phyloP scores from a whole-genome alignment of 2,888 invertebrate species.

The Cinara cedri region DNA sequence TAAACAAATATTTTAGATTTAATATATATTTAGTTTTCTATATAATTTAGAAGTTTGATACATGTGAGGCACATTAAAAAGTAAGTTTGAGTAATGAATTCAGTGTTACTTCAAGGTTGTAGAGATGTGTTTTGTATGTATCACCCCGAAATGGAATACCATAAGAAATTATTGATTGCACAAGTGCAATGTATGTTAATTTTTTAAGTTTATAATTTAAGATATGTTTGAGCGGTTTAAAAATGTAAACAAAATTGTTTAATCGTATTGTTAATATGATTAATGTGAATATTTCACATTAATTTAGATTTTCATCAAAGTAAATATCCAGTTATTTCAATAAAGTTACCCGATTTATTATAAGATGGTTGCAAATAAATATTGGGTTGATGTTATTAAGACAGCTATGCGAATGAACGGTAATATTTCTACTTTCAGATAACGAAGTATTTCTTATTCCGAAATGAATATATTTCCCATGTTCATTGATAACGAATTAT shows the following conservation, averaged over 20 bases:
- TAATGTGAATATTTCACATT: not conserved
- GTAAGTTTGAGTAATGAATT: not conserved
- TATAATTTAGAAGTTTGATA: not conserved
- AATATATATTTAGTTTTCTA: slow-evolving; percentile 1
- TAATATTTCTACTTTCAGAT: not conserved
- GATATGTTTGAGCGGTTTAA: not conserved
- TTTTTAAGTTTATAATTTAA: not conserved
- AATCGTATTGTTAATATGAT: not conserved
- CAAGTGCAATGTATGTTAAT: not conserved
- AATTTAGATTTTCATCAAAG: not conserved
- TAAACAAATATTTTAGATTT: slow-evolving; percentile 9
- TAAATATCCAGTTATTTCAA: not conserved
- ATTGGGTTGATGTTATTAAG: not conserved
- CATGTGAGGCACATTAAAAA: not conserved
- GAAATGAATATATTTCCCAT: not conserved
- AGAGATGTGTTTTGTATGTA: not conserved
- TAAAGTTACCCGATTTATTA: not conserved
- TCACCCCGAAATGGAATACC: not conserved
- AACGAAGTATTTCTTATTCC: not conserved
- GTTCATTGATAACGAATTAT: not conserved
- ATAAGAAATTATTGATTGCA: not conserved
- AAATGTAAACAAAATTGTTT: no score
- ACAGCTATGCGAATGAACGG: not conserved
- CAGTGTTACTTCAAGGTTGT: slow-evolving; percentile 1
- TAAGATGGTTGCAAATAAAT: not conserved